Conservation (phyloP, 2,888 invertebrate genomes). For the Drosophila neonasuta region DNA sequence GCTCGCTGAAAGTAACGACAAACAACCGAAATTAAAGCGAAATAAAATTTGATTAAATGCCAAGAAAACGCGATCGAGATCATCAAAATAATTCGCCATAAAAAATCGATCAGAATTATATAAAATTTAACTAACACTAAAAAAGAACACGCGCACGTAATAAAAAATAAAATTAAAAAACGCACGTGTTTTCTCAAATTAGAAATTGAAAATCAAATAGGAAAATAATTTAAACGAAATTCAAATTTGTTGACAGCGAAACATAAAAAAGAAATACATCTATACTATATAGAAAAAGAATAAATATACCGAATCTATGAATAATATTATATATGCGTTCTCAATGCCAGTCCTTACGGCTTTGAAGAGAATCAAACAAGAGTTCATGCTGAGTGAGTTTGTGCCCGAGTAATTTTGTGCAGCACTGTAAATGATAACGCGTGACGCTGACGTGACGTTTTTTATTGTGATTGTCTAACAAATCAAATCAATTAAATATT, state of each 20-base stretch:
- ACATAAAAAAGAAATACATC: conserved; percentile 11
- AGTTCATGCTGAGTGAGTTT: conserved; percentile 71
- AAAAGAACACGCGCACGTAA: background rate
- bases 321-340: conserved; percentile 1
- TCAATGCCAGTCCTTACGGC: conserved; percentile 56
- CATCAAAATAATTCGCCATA: background rate
- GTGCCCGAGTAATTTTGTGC: conserved; percentile 30
- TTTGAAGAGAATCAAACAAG: conserved; percentile 70
- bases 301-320: conserved; percentile 9
- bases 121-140: background rate
- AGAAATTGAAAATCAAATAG: conserved; percentile 4
- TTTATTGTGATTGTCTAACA: conserved; percentile 34
- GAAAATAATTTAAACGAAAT: conserved; percentile 18
- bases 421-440: conserved; percentile 61
- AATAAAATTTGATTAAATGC: background rate
- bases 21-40: conserved; percentile 18
- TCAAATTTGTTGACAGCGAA: conserved; percentile 14
- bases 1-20: conserved; percentile 35
- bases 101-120: conserved; percentile 5
- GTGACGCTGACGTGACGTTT: conserved; percentile 37
- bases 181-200: conserved; percentile 12
- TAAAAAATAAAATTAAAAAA: background rate
- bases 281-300: background rate
- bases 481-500: conserved; percentile 58
- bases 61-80: background rate